phyloP scores from a whole-genome alignment of 2,888 invertebrate species.

The Nomada goodeniana region DNA sequence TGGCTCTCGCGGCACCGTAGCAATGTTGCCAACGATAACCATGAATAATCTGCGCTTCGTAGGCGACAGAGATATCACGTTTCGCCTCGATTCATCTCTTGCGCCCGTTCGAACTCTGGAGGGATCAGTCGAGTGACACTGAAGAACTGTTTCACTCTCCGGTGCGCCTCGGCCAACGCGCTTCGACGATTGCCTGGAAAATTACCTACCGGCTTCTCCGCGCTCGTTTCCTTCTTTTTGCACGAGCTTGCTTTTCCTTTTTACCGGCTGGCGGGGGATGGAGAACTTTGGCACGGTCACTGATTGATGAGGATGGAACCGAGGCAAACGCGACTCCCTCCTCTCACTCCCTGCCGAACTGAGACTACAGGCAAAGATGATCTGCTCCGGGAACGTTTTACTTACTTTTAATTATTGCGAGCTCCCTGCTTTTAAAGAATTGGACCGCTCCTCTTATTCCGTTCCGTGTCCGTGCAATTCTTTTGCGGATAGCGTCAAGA shows the following conservation, averaged over 20 bases:
- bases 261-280: neutral
- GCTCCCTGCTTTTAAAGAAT: neutral
- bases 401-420: neutral
- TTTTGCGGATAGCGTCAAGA: too few relatives aligned
- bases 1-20: slow-evolving; percentile 13
- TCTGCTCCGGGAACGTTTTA: neutral
- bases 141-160: slow-evolving; percentile 72
- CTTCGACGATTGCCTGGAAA: slow-evolving; percentile 66
- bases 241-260: slow-evolving; percentile 4
- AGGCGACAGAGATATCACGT: slow-evolving; percentile 59
- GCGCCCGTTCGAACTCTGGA: slow-evolving; percentile 62
- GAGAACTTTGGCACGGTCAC: slow-evolving; percentile 37
- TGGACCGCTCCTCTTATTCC: neutral
- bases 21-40: slow-evolving; percentile 52
- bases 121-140: slow-evolving; percentile 68
- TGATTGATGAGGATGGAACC: slow-evolving; percentile 10
- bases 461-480: too few relatives aligned
- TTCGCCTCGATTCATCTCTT: slow-evolving; percentile 62
- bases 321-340: neutral
- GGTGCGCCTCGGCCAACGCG: slow-evolving; percentile 52
- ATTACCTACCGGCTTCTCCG: slow-evolving; percentile 55
- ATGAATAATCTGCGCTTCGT: slow-evolving; percentile 60
- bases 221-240: neutral
- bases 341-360: neutral
- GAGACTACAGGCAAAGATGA: slow-evolving; percentile 4